These are phyloP conservation scores for Medauroidea extradentata DNA, from an alignment of 1,140 invertebrate genomes.

Conservation along the genomic window DNA sequence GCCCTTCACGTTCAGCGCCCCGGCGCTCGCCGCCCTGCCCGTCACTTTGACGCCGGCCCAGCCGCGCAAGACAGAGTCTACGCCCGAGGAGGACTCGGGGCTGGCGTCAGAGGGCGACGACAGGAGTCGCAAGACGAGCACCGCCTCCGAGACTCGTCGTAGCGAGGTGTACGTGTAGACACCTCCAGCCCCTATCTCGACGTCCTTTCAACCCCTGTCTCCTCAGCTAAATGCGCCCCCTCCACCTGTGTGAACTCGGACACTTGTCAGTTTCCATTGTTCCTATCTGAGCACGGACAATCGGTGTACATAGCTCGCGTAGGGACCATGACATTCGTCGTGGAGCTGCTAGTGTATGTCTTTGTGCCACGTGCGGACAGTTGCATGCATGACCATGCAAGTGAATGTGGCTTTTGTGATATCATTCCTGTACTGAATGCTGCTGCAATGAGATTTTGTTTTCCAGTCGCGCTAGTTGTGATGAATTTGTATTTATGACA, in stretches of 20 bases:
- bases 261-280: no score
- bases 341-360: no score
- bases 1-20: slow-evolving; percentile 36
- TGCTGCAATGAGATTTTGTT: no score
- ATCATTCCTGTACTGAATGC: no score
- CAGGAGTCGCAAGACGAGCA: slow-evolving; percentile 38
- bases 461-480: no score
- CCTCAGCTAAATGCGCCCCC: background rate
- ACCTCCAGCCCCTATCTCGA: background rate
- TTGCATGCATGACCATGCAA: no score
- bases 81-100: background rate
- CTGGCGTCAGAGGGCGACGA: slow-evolving; percentile 19
- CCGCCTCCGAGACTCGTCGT: slow-evolving; percentile 40
- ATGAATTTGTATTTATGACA: no score
- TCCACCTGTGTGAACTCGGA: background rate
- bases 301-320: no score
- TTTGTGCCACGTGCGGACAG: no score
- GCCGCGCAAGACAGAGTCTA: slow-evolving; percentile 32
- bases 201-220: background rate
- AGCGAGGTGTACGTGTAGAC: slow-evolving; percentile 52
- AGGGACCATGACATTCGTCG: no score
- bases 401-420: no score
- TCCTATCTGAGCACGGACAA: no score
- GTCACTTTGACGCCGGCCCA: slow-evolving; percentile 30
- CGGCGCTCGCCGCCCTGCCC: slow-evolving; percentile 15